A percentile compares a stretch with the other conserved stretches of the same genome.
These are phyloP conservation scores for Idaea biselata DNA, from an alignment of 2,888 invertebrate genomes.

Conservation along the genomic window DNA sequence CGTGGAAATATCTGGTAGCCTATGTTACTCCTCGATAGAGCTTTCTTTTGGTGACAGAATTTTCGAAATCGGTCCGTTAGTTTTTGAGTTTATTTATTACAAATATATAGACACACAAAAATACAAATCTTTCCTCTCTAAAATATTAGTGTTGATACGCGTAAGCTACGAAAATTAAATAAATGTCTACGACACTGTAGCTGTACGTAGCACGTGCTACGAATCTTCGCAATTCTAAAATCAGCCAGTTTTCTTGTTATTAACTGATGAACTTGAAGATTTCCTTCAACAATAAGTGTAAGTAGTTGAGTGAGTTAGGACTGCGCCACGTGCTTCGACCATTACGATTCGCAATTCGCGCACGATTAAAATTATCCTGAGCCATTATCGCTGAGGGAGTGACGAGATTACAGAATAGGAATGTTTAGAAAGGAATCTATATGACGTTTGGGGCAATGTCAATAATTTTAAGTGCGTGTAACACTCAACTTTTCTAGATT, in stretches of 20 bases:
- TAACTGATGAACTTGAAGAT: slow-evolving; percentile 56
- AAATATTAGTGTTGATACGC: no score
- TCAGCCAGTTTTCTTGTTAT: slow-evolving; percentile 29
- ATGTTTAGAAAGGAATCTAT: slow-evolving; percentile 4
- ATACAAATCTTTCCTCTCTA: no score
- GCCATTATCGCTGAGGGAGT: slow-evolving; percentile 70
- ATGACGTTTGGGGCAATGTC: neutral
- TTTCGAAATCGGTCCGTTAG: no score
- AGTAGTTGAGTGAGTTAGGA: slow-evolving; percentile 56
- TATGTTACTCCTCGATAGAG: no score
- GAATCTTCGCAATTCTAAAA: slow-evolving; percentile 20
- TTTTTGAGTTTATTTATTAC: no score
- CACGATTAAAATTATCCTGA: slow-evolving; percentile 78
- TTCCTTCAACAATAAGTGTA: slow-evolving; percentile 51
- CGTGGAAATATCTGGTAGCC: no score
- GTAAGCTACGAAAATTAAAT: neutral
- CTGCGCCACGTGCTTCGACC: slow-evolving; percentile 65
- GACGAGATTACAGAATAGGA: slow-evolving; percentile 45
- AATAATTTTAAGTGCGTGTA: no score
- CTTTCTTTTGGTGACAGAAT: no score
- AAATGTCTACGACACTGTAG: neutral
- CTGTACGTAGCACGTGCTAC: slow-evolving; percentile 27
- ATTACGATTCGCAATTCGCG: slow-evolving; percentile 71
- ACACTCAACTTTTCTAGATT: no score
- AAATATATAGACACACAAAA: no score